Conservation (phyloP, 2,113 vertebrate genomes). For the Trachemys scripta region DNA sequence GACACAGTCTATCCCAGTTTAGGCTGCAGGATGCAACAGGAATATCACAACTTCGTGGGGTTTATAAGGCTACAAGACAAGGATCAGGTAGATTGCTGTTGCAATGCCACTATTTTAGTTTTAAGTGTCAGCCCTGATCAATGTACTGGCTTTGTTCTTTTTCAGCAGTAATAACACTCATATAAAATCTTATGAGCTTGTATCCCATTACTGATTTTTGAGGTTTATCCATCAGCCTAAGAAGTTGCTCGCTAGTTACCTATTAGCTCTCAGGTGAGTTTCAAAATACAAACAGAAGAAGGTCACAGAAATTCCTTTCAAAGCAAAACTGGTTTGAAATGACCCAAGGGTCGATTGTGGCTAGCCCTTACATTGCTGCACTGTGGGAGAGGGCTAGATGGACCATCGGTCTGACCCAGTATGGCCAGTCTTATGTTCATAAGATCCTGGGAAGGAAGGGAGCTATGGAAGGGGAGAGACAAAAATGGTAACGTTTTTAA, state of each 20-base stretch:
- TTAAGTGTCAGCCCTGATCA: not conserved
- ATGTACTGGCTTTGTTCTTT: not conserved
- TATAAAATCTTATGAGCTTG: not conserved
- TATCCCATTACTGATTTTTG: not conserved
- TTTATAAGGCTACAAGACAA: not conserved
- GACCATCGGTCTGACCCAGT: not conserved
- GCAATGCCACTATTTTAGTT: not conserved
- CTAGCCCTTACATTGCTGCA: not conserved
- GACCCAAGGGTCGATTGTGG: not conserved
- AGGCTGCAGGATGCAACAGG: not conserved
- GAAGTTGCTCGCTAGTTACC: not conserved
- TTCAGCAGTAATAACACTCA: not conserved
- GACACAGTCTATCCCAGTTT: not conserved
- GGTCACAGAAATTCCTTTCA: not conserved
- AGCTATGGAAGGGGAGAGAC: not conserved
- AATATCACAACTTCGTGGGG: not conserved
- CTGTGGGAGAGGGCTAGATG: not conserved
- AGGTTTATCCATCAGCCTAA: not conserved
- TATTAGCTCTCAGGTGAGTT: not conserved
- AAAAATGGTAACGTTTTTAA: not conserved
- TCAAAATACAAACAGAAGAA: not conserved
- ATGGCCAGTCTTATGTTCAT: not conserved
- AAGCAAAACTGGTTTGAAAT: slow-evolving; percentile 2
- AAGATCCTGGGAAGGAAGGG: not conserved
- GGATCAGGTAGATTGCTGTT: not conserved